phyloP scores from a whole-genome alignment of 2,797 vertebrate genomes.

The Melopsittacus undulatus region DNA sequence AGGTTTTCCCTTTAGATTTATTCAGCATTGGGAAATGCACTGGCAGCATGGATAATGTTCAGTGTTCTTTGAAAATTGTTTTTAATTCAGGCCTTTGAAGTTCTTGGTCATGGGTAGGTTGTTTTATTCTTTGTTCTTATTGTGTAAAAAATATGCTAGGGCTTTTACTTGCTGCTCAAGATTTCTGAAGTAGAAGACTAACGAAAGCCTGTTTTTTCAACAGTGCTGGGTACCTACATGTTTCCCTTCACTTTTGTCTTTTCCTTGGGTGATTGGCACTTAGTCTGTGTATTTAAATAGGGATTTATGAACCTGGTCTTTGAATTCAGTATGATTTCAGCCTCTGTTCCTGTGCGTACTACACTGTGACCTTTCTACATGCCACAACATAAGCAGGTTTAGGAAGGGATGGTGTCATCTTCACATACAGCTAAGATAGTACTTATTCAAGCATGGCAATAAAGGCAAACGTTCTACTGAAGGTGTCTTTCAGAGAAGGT shows the following conservation, averaged over 20 bases:
- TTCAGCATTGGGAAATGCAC: neutral
- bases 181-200: conserved; percentile 3
- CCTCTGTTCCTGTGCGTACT: neutral
- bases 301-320: neutral
- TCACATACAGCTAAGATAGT: neutral
- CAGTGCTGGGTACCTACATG: neutral
- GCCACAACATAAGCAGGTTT: neutral
- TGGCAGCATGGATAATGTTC: neutral
- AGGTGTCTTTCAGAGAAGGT: neutral
- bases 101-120: neutral
- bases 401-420: neutral
- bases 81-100: conserved; percentile 28
- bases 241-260: neutral
- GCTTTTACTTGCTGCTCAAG: neutral
- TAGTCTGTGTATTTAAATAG: neutral
- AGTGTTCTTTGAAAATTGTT: conserved; percentile 36
- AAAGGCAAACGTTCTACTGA: neutral
- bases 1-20: conserved; percentile 4
- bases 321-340: neutral
- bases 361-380: neutral
- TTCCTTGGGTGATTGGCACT: neutral
- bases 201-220: neutral
- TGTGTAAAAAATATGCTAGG: neutral
- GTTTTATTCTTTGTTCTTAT: conserved; percentile 34
- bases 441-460: neutral